A percentile compares a stretch with the other conserved stretches of the same genome.
Evolutionary conservation across 2,113 vertebrate genomes (phyloP).

Genomic region (Phaetusa simplex): DNA sequence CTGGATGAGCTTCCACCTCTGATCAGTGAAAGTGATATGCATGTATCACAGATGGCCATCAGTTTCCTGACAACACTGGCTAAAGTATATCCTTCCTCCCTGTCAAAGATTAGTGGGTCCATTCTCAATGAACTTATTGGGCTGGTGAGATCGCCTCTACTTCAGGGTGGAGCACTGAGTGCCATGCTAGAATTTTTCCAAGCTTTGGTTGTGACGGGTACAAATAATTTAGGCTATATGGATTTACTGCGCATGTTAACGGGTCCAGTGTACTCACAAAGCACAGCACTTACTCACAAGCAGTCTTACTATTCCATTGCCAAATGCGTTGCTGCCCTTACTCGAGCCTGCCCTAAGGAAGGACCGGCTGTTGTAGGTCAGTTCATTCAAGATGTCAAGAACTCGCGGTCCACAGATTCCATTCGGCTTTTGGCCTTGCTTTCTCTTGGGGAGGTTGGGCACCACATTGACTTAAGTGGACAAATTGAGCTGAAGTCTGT

Average conservation of each 20-base stretch:
- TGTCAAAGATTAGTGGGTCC: conserved; percentile 93
- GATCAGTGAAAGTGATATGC: conserved; percentile 98
- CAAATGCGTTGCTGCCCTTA: conserved; percentile 97
- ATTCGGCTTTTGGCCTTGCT: conserved; percentile 94
- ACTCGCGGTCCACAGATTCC: conserved; percentile 97
- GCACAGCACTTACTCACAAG: conserved; percentile 93
- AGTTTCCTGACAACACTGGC: conserved; percentile 97
- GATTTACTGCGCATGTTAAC: conserved; percentile 97
- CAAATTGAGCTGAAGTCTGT: conserved; percentile 97
- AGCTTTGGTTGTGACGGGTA: conserved; percentile 92
- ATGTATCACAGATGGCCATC: conserved; percentile 98
- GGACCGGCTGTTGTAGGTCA: conserved; percentile 96
- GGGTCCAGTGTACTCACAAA: conserved; percentile 95
- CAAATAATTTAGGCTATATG: conserved; percentile 94
- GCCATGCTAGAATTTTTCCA: conserved; percentile 99
- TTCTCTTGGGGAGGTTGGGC: conserved; percentile 96
- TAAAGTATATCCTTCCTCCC: conserved; percentile 94
- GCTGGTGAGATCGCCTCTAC: conserved; percentile 91
- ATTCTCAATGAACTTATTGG: conserved; percentile 95
- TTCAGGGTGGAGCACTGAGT: conserved; percentile 95
- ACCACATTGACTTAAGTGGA: conserved; percentile 96
- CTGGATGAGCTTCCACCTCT: conserved; percentile 96
- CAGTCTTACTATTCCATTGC: conserved; percentile 99
- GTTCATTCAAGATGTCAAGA: conserved; percentile 99
- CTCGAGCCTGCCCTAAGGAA: conserved; percentile 92